phyloP scores from a whole-genome alignment of 1,140 invertebrate species.

The Laupala kohalensis region DNA sequence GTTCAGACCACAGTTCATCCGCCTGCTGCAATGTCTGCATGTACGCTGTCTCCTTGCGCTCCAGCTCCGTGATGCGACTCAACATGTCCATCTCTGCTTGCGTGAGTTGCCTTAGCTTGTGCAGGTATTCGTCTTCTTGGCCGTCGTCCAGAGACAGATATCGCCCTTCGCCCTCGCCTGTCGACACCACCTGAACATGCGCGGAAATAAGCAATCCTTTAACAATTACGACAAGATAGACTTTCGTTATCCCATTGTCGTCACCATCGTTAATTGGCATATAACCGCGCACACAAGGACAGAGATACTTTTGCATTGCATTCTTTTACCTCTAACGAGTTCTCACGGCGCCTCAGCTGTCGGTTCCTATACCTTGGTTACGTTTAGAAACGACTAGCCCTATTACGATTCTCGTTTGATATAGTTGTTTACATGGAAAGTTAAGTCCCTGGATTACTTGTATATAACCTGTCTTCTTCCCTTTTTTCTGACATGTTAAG shows the following conservation, averaged over 20 bases:
- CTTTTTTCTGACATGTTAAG: no score
- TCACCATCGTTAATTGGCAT: no score
- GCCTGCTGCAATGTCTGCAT: constrained; percentile 58
- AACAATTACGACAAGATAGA: constrained; percentile 20
- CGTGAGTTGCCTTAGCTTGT: constrained; percentile 24
- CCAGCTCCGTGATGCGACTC: constrained; percentile 43
- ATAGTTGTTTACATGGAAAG: no score
- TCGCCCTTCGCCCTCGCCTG: constrained; percentile 18
- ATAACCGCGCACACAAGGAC: no score
- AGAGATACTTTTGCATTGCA: no score
- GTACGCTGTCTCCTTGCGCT: constrained; percentile 50
- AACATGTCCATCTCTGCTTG: constrained; percentile 26
- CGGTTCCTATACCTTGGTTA: no score
- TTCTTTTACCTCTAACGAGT: background rate
- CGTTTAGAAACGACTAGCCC: no score
- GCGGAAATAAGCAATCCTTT: constrained; percentile 18
- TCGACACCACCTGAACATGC: constrained; percentile 15
- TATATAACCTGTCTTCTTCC: no score
- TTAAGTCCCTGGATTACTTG: no score
- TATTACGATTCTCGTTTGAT: no score
- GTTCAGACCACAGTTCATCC: constrained; percentile 55
- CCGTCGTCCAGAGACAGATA: constrained; percentile 22
- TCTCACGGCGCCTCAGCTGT: no score
- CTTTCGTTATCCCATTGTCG: background rate
- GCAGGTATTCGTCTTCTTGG: constrained; percentile 22